Evolutionary conservation across 1,140 invertebrate species (phyloP).

Genomic region (Nephila pilipes): DNA sequence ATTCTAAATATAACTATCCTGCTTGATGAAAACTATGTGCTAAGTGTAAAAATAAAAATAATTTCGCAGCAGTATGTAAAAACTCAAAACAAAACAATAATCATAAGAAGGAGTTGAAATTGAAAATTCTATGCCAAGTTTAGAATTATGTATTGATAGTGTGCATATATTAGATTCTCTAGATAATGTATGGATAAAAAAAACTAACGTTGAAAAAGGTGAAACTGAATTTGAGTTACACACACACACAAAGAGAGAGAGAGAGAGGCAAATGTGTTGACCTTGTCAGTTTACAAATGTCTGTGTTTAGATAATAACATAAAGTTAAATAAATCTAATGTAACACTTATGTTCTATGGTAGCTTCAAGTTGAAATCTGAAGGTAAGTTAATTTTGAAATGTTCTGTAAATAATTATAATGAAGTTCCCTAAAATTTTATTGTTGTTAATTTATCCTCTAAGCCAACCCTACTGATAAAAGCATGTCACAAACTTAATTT

Average conservation of each 20-base stretch:
- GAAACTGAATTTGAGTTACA: constrained; percentile 36
- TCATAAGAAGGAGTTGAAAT: constrained; percentile 2
- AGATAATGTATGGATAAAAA: constrained; percentile 31
- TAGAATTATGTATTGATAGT: constrained; percentile 7
- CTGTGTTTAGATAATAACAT: not conserved
- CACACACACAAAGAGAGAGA: no score
- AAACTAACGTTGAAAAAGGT: not conserved
- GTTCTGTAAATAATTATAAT: not conserved
- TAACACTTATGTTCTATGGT: constrained; percentile 17
- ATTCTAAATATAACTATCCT: not conserved
- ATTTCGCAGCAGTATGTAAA: not conserved
- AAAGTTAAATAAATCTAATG: not conserved
- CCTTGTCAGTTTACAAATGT: not conserved
- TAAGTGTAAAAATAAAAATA: constrained; percentile 41
- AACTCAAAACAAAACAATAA: not conserved
- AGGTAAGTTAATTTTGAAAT: constrained; percentile 28
- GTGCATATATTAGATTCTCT: not conserved
- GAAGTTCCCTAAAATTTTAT: constrained; percentile 6
- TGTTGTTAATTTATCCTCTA: constrained; percentile 18
- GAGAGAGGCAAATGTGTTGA: constrained; percentile 42
- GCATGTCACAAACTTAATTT: constrained; percentile 32
- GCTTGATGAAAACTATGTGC: constrained; percentile 7
- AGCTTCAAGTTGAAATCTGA: constrained; percentile 28
- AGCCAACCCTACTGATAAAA: constrained; percentile 17
- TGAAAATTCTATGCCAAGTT: not conserved